Evolutionary conservation across 35 echinoderm and acorn worm species (phyloP).

Genomic region (Ptychodera flava): DNA sequence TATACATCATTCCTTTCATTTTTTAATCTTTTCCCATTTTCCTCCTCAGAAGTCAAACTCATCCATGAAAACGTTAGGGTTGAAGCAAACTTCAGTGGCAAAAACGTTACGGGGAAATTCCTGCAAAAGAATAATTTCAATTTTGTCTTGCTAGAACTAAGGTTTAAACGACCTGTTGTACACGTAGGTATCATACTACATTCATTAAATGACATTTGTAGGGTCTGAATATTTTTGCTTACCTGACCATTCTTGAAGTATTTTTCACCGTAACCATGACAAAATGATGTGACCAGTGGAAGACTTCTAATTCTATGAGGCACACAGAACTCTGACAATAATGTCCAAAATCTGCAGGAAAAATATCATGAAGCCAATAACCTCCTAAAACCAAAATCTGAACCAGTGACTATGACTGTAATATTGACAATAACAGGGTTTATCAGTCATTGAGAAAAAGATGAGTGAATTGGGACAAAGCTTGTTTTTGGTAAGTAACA

Average conservation of each 20-base stretch:
- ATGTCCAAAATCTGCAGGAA: slow-evolving; percentile 65
- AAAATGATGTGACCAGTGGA: slow-evolving; percentile 86
- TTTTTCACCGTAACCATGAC: slow-evolving; percentile 70
- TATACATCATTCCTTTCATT: too few species aligned
- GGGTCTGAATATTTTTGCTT: slow-evolving; percentile 8
- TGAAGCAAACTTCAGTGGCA: too few species aligned
- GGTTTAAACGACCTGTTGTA: too few species aligned
- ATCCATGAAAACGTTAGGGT: too few species aligned
- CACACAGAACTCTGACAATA: slow-evolving; percentile 46
- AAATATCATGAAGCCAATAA: not conserved
- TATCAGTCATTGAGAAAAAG: not conserved
- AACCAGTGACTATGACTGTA: not conserved
- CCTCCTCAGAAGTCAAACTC: too few species aligned
- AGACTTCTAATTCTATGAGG: slow-evolving; percentile 56
- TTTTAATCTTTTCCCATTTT: too few species aligned
- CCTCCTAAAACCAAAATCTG: not conserved
- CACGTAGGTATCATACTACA: too few species aligned
- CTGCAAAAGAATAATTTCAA: too few species aligned
- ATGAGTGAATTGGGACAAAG: not conserved
- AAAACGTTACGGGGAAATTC: too few species aligned
- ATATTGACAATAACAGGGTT: not conserved
- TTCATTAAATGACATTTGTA: too few species aligned
- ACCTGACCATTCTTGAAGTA: slow-evolving; percentile 89
- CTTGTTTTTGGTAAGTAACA: not conserved
- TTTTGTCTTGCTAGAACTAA: too few species aligned